A percentile compares a stretch with the other conserved stretches of the same genome.
Evolutionary conservation across 2,113 vertebrate species (phyloP).

Genomic region (Poicephalus gulielmi): DNA sequence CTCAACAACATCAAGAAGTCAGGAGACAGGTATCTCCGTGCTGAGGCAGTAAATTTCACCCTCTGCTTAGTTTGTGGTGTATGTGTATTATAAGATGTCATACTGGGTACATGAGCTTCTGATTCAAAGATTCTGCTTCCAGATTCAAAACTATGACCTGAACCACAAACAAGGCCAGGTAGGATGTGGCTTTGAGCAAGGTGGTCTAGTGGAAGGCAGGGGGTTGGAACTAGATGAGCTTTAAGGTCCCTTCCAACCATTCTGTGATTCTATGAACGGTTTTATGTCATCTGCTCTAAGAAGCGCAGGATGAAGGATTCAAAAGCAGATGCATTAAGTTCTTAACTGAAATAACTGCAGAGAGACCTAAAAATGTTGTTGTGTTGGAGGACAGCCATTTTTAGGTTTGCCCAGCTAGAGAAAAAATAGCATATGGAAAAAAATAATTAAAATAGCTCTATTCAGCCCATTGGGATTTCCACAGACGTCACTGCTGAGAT

Average conservation of each 20-base stretch:
- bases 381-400: slow-evolving; percentile 22
- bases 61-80: not conserved
- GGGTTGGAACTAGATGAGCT: not conserved
- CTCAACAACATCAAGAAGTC: not conserved
- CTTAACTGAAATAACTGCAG: not conserved
- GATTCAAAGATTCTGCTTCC: not conserved
- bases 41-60: not conserved
- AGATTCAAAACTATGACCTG: not conserved
- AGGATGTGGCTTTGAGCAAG: not conserved
- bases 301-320: not conserved
- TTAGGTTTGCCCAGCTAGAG: slow-evolving; percentile 49
- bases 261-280: not conserved
- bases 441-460: slow-evolving; percentile 44
- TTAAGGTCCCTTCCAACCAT: not conserved
- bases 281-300: not conserved
- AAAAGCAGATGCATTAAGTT: slow-evolving; percentile 43
- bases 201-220: not conserved
- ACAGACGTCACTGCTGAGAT: not conserved
- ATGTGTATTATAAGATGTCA: not conserved
- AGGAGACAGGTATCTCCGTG: not conserved
- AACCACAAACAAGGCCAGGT: not conserved
- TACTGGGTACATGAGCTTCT: not conserved
- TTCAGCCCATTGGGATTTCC: slow-evolving; percentile 33
- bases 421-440: slow-evolving; percentile 47
- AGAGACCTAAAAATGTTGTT: slow-evolving; percentile 18